These are phyloP conservation scores for Mystacornis crossleyi DNA, from an alignment of 2,113 vertebrate genomes.

Conservation along the genomic window DNA sequence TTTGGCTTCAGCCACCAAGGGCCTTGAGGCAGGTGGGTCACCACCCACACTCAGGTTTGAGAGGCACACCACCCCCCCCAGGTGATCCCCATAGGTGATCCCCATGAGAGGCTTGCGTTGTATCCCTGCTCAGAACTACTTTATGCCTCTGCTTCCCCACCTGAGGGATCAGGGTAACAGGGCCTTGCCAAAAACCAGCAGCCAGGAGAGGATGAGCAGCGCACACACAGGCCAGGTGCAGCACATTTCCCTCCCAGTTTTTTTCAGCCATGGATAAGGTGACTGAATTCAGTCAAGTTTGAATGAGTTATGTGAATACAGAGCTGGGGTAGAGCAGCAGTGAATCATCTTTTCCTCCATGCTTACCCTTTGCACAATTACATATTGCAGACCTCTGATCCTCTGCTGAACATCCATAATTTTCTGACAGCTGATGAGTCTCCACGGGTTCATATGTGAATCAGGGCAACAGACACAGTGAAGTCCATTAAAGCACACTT, in stretches of 20 bases:
- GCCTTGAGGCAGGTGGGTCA: neutral
- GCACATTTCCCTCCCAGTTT: neutral
- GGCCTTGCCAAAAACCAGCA: neutral
- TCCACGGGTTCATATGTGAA: neutral
- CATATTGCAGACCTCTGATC: neutral
- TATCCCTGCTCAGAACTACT: neutral
- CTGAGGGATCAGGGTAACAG: neutral
- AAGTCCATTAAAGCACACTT: neutral
- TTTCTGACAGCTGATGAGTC: neutral
- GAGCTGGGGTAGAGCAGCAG: neutral
- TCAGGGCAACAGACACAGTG: neutral
- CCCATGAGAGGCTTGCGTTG: neutral
- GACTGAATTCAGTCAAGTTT: neutral
- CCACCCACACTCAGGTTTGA: neutral
- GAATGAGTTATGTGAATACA: neutral
- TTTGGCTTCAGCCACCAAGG: neutral
- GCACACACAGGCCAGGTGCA: neutral
- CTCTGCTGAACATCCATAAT: neutral
- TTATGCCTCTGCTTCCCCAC: neutral
- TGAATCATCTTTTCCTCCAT: neutral
- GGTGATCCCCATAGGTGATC: neutral
- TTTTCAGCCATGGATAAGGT: neutral
- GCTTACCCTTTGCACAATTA: neutral
- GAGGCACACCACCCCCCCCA: neutral
- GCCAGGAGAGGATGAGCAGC: fast-evolving